Conservation (phyloP, 2,113 vertebrate species). For the Amazona guildingii region DNA sequence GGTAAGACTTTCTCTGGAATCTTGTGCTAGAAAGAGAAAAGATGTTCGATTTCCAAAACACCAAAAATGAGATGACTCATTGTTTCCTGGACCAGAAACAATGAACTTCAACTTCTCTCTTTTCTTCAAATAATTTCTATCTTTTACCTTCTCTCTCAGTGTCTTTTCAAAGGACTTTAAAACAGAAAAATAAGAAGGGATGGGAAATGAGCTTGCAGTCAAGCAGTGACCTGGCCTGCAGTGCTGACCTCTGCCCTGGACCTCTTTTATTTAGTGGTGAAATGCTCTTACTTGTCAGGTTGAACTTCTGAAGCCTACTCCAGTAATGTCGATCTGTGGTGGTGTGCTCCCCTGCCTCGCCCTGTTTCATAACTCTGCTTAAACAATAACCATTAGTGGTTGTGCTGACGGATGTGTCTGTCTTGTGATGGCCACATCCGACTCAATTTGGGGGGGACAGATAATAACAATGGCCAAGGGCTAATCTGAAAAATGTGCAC, state of each 20-base stretch:
- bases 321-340: neutral
- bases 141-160: neutral
- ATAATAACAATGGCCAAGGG: neutral
- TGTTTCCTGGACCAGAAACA: neutral
- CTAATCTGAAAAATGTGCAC: neutral
- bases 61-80: neutral
- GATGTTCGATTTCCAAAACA: neutral
- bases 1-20: neutral
- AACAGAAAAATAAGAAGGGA: neutral
- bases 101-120: neutral
- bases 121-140: neutral
- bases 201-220: neutral
- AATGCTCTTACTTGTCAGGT: neutral
- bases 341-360: neutral
- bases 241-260: neutral
- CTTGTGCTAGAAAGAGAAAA: neutral
- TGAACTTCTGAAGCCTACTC: neutral
- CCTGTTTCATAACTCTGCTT: neutral
- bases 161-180: neutral
- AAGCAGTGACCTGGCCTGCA: neutral
- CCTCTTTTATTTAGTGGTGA: neutral
- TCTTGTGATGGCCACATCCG: neutral
- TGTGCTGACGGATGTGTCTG: neutral
- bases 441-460: neutral
- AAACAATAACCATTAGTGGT: neutral